Percentiles rank a stretch among this genome's conserved stretches.
Conservation (phyloP, 1,140 invertebrate genomes). For the Dendrolimus kikuchii region DNA sequence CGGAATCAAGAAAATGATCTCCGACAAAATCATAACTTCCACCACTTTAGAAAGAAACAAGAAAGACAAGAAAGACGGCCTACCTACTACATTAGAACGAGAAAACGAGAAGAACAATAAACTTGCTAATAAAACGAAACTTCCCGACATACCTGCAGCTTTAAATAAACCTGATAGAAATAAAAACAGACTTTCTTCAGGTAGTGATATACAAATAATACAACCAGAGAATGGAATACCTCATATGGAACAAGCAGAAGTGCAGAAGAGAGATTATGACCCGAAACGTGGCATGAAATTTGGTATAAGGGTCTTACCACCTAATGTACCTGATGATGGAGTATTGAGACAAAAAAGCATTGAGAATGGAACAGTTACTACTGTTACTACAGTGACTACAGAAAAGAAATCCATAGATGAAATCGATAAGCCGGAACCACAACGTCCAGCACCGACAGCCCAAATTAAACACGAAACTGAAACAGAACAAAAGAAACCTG, state of each 20-base stretch:
- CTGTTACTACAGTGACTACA: slow-evolving; percentile 7
- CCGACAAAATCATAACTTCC: slow-evolving; percentile 62
- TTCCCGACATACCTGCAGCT: slow-evolving; percentile 38
- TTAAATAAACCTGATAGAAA: slow-evolving; percentile 57
- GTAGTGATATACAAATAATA: slow-evolving; percentile 58
- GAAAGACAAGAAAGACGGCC: slow-evolving; percentile 70
- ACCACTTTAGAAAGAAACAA: slow-evolving; percentile 65
- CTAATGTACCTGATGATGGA: slow-evolving; percentile 68
- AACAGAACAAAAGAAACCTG: slow-evolving; percentile 59
- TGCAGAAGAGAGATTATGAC: slow-evolving; percentile 63
- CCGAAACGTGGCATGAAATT: slow-evolving; percentile 77
- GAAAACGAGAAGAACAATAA: slow-evolving; percentile 71
- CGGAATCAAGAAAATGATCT: slow-evolving; percentile 67
- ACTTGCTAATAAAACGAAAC: slow-evolving; percentile 46
- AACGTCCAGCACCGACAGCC: slow-evolving; percentile 32
- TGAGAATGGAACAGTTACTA: slow-evolving; percentile 57
- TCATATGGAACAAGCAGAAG: slow-evolving; percentile 58
- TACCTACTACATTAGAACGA: slow-evolving; percentile 65
- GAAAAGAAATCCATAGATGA: slow-evolving; percentile 69
- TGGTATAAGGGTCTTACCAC: slow-evolving; percentile 78
- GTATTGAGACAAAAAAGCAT: slow-evolving; percentile 64
- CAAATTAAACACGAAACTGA: slow-evolving; percentile 60
- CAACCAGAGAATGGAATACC: slow-evolving; percentile 63
- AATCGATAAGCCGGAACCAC: slow-evolving; percentile 62
- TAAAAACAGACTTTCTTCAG: slow-evolving; percentile 53